A percentile compares a stretch with the other conserved stretches of the same genome.
Evolutionary conservation across 35 echinoderm and acorn worm genomes (phyloP).

Genomic region (Ptychodera flava): DNA sequence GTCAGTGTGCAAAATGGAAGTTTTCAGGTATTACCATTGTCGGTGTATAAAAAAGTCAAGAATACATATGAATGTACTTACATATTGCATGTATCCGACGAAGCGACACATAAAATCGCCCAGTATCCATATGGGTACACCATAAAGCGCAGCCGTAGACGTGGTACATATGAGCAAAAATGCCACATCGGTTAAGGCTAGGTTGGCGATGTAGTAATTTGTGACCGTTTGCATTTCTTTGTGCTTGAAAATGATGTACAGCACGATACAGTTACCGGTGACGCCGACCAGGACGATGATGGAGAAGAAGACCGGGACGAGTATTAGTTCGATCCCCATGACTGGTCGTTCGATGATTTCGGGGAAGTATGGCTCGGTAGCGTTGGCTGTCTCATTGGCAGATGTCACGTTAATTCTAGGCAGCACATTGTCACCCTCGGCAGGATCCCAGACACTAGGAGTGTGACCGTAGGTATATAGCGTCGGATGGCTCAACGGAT

Average conservation of each 20-base stretch:
- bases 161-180: conserved; percentile 69
- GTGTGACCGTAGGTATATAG: too few relatives aligned
- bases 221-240: conserved; percentile 97
- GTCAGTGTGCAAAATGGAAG: too few relatives aligned
- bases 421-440: background rate
- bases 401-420: background rate
- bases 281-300: conserved; percentile 71
- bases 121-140: background rate
- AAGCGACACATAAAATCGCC: conserved; percentile 56
- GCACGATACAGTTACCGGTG: conserved; percentile 69
- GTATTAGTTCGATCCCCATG: background rate
- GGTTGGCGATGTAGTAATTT: conserved; percentile 97
- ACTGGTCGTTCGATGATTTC: background rate
- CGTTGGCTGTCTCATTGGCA: background rate
- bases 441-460: background rate
- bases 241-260: conserved; percentile 77
- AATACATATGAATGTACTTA: conserved; percentile 49
- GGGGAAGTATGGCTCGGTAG: background rate
- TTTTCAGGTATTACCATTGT: too few relatives aligned
- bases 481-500: background rate
- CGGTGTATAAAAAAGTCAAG: too few relatives aligned
- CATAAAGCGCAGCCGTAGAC: conserved; percentile 46
- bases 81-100: conserved; percentile 94
- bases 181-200: conserved; percentile 87
- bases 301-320: conserved; percentile 22